These are phyloP conservation scores for Portunus trituberculatus DNA, from an alignment of 1,140 invertebrate species.

Conservation along the genomic window DNA sequence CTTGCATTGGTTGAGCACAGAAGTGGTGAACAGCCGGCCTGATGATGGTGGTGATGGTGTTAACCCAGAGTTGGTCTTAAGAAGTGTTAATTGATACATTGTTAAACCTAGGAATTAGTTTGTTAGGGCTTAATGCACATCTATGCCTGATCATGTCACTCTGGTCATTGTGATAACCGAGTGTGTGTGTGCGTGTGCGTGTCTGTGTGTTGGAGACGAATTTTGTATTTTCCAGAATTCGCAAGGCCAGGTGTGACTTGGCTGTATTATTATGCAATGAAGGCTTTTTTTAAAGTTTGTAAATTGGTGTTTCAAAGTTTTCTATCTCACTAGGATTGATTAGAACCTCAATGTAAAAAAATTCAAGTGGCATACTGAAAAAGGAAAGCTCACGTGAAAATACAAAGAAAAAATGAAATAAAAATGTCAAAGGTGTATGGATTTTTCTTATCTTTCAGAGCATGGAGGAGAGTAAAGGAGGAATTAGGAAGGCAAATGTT, in stretches of 20 bases:
- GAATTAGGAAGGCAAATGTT: not conserved
- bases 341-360: not conserved
- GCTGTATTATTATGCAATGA: not conserved
- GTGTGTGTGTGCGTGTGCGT: not conserved
- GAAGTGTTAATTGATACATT: constrained; percentile 1
- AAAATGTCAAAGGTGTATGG: not conserved
- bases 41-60: not conserved
- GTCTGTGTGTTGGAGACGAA: not conserved
- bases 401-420: not conserved
- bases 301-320: not conserved
- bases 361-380: not conserved
- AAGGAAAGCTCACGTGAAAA: not conserved
- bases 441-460: not conserved
- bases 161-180: constrained; percentile 21
- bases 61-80: not conserved
- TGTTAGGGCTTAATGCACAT: constrained; percentile 22
- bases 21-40: not conserved
- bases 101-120: constrained; percentile 7
- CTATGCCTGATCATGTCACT: not conserved
- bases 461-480: not conserved
- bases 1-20: not conserved
- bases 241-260: not conserved
- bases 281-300: constrained; percentile 21
- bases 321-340: not conserved
- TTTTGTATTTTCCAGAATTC: not conserved